Conservation (phyloP, 2,888 invertebrate species). For the Drosophila dives region DNA sequence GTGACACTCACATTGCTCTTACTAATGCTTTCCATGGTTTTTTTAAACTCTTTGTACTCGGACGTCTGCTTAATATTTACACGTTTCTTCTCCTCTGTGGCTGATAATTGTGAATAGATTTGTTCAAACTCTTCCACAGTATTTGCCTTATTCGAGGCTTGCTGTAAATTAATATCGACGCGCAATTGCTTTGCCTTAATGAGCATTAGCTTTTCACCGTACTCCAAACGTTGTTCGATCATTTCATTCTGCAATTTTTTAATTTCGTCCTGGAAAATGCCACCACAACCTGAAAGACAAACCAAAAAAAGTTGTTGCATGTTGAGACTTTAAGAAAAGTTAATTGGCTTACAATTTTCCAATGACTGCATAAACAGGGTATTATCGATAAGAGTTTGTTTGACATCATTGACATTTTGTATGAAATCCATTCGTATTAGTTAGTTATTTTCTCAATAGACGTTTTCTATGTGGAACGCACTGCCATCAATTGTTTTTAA, state of each 20-base stretch:
- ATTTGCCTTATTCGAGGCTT: not conserved
- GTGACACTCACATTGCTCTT: not conserved
- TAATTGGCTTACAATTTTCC: constrained; percentile 2
- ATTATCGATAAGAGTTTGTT: constrained; percentile 1
- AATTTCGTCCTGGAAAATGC: constrained; percentile 1
- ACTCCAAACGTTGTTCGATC: not conserved
- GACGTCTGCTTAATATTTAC: constrained; percentile 22
- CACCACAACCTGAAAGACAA: not conserved
- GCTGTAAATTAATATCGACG: not conserved
- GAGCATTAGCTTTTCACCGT: not conserved
- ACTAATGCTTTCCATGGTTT: not conserved
- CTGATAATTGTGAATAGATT: not conserved
- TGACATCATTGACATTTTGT: not conserved
- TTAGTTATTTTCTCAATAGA: not conserved
- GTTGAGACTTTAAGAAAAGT: not conserved
- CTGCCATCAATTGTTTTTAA: not conserved
- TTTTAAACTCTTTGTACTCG: constrained; percentile 41
- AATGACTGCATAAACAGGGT: constrained; percentile 2
- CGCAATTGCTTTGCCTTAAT: constrained; percentile 1
- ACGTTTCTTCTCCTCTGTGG: constrained; percentile 21
- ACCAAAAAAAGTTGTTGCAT: not conserved
- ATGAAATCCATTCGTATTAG: not conserved
- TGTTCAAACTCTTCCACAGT: constrained; percentile 3
- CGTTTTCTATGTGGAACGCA: not conserved
- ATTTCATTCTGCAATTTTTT: not conserved